Evolutionary conservation across 2,113 vertebrate genomes (phyloP).

Genomic region (Platysternon megacephalum): DNA sequence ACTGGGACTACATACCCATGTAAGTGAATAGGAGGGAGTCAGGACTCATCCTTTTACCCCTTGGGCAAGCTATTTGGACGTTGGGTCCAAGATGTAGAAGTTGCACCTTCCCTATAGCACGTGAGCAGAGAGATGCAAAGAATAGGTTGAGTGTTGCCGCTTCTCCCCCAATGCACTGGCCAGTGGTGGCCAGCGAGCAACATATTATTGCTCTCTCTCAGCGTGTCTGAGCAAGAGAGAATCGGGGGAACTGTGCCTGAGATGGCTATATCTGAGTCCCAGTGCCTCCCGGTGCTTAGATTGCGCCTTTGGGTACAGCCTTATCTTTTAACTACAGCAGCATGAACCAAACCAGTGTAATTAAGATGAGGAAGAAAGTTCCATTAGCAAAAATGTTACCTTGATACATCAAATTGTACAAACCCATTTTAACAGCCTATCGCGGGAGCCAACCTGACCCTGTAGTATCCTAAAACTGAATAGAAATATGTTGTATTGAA

Average conservation of each 20-base stretch:
- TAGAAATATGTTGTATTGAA: constrained; percentile 26
- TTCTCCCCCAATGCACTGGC: not conserved
- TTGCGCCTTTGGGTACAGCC: no score
- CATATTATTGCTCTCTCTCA: not conserved
- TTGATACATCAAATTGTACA: not conserved
- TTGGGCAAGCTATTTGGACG: not conserved
- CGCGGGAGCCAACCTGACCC: not conserved
- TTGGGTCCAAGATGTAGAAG: not conserved
- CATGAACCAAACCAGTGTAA: not conserved
- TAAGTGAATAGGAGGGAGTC: not conserved
- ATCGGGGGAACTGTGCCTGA: not conserved
- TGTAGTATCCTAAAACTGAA: not conserved
- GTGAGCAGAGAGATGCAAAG: not conserved
- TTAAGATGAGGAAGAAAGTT: not conserved
- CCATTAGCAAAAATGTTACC: not conserved
- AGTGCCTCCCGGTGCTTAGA: accelerated
- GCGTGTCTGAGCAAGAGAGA: not conserved
- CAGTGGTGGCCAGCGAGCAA: not conserved
- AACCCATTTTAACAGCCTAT: not conserved
- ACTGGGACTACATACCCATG: not conserved
- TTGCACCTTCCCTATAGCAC: not conserved
- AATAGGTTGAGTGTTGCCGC: not conserved
- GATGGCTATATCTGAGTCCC: not conserved
- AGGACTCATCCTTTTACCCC: not conserved
- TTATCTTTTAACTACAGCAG: not conserved